A percentile compares a stretch with the other conserved stretches of the same genome.
Evolutionary conservation across 1,140 invertebrate genomes (phyloP).

Genomic region (Amphibalanus amphitrite): DNA sequence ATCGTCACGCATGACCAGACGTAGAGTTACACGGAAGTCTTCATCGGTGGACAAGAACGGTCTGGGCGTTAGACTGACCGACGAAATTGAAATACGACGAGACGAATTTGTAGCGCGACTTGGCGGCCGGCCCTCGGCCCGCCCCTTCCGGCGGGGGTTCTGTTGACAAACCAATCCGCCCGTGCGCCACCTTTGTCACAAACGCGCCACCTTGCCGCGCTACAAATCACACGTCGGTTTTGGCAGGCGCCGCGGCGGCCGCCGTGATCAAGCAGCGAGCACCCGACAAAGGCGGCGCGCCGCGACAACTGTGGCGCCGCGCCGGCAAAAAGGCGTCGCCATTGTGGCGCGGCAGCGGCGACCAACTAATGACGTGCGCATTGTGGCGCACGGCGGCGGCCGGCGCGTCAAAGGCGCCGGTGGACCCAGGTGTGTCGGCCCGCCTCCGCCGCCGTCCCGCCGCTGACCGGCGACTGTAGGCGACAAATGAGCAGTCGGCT

Average conservation of each 20-base stretch:
- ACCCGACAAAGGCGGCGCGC: neutral
- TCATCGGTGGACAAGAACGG: neutral
- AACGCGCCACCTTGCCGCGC: neutral
- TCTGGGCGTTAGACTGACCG: neutral
- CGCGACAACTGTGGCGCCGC: neutral
- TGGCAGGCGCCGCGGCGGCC: no score
- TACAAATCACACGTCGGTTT: neutral
- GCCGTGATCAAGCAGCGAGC: neutral
- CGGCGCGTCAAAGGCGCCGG: neutral
- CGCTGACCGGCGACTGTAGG: no score
- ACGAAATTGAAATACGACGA: neutral
- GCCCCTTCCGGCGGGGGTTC: neutral
- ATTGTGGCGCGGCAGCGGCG: neutral
- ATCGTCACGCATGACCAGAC: no score
- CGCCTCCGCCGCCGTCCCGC: no score
- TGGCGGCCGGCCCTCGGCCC: no score
- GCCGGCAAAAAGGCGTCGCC: neutral
- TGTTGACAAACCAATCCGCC: neutral
- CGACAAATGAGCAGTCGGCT: no score
- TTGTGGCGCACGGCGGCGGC: neutral
- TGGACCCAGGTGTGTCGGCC: neutral
- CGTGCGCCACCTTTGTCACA: neutral
- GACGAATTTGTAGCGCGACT: no score
- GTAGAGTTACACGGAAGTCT: neutral
- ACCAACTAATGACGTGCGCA: neutral